phyloP scores from a whole-genome alignment of 2,113 vertebrate species.

The Tragelaphus buxtoni region DNA sequence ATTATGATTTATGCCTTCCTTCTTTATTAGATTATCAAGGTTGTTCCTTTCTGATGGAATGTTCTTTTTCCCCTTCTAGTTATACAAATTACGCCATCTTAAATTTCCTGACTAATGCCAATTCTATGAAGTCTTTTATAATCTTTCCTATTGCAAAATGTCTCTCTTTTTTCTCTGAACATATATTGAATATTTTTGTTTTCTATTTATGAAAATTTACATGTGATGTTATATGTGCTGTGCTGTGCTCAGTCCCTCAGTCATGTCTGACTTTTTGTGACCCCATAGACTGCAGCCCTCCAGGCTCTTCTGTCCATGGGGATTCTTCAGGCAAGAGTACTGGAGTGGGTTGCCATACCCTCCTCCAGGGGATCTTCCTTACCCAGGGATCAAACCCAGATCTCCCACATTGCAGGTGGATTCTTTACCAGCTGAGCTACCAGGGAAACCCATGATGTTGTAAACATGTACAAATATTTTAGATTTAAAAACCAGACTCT shows the following conservation, averaged over 20 bases:
- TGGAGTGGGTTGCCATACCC: background rate
- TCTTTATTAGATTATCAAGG: background rate
- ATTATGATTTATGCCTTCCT: background rate
- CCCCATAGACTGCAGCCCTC: background rate
- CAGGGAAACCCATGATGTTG: background rate
- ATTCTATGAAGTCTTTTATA: background rate
- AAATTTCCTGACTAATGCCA: background rate
- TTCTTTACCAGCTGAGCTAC: background rate
- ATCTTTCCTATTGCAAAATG: background rate
- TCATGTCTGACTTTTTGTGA: background rate
- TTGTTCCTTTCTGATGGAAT: background rate
- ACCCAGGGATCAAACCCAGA: background rate
- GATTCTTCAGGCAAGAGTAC: background rate
- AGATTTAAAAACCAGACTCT: background rate
- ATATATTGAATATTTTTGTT: background rate
- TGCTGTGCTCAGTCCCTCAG: background rate
- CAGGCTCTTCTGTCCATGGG: background rate
- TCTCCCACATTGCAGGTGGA: background rate
- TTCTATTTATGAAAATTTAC: background rate
- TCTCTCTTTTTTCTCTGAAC: background rate
- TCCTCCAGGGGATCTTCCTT: background rate
- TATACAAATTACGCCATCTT: background rate
- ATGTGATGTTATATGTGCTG: background rate
- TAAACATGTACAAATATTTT: background rate
- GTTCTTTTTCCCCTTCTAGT: background rate